phyloP scores from a whole-genome alignment of 2,888 invertebrate species.

The Tipula lateralis region DNA sequence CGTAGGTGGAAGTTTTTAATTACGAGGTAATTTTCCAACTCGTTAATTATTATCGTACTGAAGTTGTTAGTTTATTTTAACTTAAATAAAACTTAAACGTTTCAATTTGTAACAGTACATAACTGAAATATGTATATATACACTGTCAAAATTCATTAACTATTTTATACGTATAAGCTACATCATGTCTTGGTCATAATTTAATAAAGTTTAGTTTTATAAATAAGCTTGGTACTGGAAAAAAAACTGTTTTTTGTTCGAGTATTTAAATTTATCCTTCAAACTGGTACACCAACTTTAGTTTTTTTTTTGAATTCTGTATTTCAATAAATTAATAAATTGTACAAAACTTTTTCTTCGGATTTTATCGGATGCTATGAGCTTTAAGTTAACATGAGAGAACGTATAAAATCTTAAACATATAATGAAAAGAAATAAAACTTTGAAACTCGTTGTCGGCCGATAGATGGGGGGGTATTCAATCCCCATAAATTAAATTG shows the following conservation, averaged over 20 bases:
- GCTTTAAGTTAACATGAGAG: background rate
- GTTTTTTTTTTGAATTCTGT: background rate
- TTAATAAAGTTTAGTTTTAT: background rate
- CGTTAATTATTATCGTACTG: background rate
- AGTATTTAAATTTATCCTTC: background rate
- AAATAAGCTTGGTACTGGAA: background rate
- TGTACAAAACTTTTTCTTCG: background rate
- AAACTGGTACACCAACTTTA: background rate
- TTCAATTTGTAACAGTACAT: background rate
- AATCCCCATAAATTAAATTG: background rate
- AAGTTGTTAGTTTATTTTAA: background rate
- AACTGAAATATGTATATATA: background rate
- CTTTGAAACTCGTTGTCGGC: background rate
- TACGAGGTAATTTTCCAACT: background rate
- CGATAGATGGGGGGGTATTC: background rate
- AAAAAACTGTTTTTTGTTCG: background rate
- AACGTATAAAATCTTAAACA: background rate
- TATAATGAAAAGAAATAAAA: background rate
- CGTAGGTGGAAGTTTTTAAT: background rate
- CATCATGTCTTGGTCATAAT: background rate
- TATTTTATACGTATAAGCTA: background rate
- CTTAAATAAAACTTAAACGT: background rate
- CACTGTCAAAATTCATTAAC: background rate
- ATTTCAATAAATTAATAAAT: background rate
- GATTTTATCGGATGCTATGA: background rate